Evolutionary conservation across 2,797 vertebrate species (phyloP).

Genomic region (Trichosurus vulpecula): DNA sequence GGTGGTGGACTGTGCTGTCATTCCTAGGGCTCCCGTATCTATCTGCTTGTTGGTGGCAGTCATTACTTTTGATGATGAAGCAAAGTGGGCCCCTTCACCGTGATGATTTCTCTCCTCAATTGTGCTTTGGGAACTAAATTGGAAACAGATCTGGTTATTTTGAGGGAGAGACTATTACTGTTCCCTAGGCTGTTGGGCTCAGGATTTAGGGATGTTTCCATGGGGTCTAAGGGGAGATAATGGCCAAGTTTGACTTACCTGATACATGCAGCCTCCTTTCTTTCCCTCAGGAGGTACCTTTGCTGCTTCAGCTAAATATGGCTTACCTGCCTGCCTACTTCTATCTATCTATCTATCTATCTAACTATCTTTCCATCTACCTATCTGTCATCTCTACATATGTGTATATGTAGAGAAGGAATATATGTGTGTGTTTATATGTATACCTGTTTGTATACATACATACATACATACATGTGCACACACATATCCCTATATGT

Average conservation of each 20-base stretch:
- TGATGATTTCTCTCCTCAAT: too few relatives aligned
- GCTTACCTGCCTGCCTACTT: neutral
- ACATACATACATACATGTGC: neutral
- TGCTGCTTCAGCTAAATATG: neutral
- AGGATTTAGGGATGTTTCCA: neutral
- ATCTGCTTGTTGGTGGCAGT: too few relatives aligned
- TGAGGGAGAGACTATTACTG: neutral
- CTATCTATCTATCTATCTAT: too few relatives aligned
- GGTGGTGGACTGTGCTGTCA: too few relatives aligned
- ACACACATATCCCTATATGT: neutral
- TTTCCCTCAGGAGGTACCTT: neutral
- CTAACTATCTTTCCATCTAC: too few relatives aligned
- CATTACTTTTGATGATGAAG: too few relatives aligned
- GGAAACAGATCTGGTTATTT: neutral
- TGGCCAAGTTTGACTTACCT: neutral
- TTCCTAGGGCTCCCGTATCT: too few relatives aligned
- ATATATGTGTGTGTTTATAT: neutral
- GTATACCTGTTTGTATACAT: neutral
- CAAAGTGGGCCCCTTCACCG: too few relatives aligned
- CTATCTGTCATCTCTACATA: too few relatives aligned
- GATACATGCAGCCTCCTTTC: neutral
- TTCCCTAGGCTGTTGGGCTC: neutral
- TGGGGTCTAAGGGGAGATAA: neutral
- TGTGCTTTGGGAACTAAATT: too few relatives aligned
- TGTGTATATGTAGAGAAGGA: too few relatives aligned